Evolutionary conservation across 1,140 invertebrate species (phyloP).

Genomic region (Condylostylus longicornis): DNA sequence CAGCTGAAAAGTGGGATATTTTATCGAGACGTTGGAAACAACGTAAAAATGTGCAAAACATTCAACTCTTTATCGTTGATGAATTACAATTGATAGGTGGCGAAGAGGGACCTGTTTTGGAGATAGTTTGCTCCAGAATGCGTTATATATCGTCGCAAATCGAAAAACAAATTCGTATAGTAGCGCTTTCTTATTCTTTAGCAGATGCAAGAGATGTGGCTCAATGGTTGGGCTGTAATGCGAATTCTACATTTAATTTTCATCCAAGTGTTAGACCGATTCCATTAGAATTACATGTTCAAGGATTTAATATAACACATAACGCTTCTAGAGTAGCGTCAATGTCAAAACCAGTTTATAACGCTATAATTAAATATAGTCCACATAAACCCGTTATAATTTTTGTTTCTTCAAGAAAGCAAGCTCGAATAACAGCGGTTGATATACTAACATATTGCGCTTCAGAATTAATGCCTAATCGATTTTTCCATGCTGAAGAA

Average conservation of each 20-base stretch:
- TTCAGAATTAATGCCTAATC: conserved; percentile 65
- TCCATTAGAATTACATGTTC: conserved; percentile 87
- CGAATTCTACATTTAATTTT: conserved; percentile 93
- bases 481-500: conserved; percentile 80
- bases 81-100: conserved; percentile 87
- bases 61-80: conserved; percentile 94
- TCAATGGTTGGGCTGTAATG: conserved; percentile 90
- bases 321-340: conserved; percentile 87
- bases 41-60: conserved; percentile 93
- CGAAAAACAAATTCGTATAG: conserved; percentile 82
- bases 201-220: conserved; percentile 91
- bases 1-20: conserved; percentile 98
- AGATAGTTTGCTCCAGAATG: conserved; percentile 94
- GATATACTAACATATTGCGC: conserved; percentile 88
- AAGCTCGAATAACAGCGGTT: conserved; percentile 84
- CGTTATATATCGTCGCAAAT: conserved; percentile 95
- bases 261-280: conserved; percentile 93
- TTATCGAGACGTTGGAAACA: conserved; percentile 97
- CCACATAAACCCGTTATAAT: conserved; percentile 81
- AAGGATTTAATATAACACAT: conserved; percentile 95
- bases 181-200: conserved; percentile 87
- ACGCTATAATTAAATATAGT: conserved; percentile 78
- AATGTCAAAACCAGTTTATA: conserved; percentile 96
- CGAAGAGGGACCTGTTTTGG: conserved; percentile 82
- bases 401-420: conserved; percentile 92